Base-by-base conservation (phyloP, 2,797 vertebrate genomes). In the Falco berigora region DNA sequence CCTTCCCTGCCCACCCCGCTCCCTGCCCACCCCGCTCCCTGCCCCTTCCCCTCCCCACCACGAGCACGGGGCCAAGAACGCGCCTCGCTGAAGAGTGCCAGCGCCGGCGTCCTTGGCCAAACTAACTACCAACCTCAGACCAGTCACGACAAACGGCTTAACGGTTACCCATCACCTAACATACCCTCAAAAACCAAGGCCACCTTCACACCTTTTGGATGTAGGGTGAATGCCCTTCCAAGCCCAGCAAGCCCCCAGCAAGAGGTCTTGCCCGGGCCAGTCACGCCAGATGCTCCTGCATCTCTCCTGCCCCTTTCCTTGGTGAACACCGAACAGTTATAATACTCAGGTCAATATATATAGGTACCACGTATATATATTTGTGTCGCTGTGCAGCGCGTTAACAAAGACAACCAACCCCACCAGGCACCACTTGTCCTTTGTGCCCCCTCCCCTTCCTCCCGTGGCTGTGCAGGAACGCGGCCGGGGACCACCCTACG, bases 281-380 rank as follows among this genome's bases (percentile, higher is more conserved):
- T 80, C 92, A 61, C 25, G 80, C 64, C 93, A 92, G 88, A 88
- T 90, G 91, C 95, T 94, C 61, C 82, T 2, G 92, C 95, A 82
- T 74, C 96, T 94, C 95, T 93, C 92, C 96, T 97, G 96, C 93
- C 88, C 95, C 93, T 96, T 96, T 83, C 97, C 97, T 97, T 97
- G 97, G 96, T 86, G 96, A 98, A 98, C 98, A 97, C 97, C 95
- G 88, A 98, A 98, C 97, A 97, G 97, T 97, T 97, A 98, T 96
- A 97, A 98, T 95, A 98, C 97, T 98, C 97, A 97, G 97, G 96
- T 97, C 97, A 96, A 97, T 97, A 98, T 98, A 98, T 97, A 97
- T 97, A 98, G 96, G 97, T 91, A 94, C 95, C 98, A 97, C 74
- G 93, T 90, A 96, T 97, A 97, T 96, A 96, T 94, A 95, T 97